phyloP scores from a whole-genome alignment of 2,113 vertebrate genomes.

The Rallus limicola region DNA sequence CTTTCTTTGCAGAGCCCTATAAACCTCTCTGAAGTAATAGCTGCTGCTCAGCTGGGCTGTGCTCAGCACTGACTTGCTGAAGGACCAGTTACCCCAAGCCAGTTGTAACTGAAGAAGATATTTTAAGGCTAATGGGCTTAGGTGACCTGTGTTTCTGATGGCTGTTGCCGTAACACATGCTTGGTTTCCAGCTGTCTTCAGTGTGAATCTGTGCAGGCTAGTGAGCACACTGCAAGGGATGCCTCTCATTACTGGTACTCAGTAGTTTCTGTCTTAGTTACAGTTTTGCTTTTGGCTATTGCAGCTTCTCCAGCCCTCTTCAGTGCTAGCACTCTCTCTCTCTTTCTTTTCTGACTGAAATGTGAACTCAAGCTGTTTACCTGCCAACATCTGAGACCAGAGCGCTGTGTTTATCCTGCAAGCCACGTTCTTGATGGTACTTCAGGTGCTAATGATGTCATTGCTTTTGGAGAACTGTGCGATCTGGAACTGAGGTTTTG shows the following conservation, averaged over 20 bases:
- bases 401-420: not conserved
- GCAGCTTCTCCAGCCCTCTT: not conserved
- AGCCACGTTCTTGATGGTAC: not conserved
- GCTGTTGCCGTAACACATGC: not conserved
- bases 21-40: not conserved
- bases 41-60: not conserved
- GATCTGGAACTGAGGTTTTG: slow-evolving; percentile 12
- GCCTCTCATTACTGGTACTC: not conserved
- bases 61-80: not conserved
- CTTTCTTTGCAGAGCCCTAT: not conserved
- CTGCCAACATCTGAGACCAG: slow-evolving; percentile 11
- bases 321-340: not conserved
- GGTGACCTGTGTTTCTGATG: not conserved
- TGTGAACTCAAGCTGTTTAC: slow-evolving; percentile 21
- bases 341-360: slow-evolving; percentile 14
- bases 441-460: slow-evolving; percentile 23
- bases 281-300: not conserved
- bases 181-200: not conserved
- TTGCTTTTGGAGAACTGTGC: not conserved
- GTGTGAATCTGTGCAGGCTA: rapidly evolving
- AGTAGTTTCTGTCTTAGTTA: not conserved
- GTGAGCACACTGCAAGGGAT: not conserved
- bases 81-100: not conserved
- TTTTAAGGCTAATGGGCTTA: not conserved
- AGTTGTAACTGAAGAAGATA: not conserved